A percentile compares a stretch with the other conserved stretches of the same genome.
Evolutionary conservation across 2,113 vertebrate genomes (phyloP).

Genomic region (Paramormyrops kingsleyae): DNA sequence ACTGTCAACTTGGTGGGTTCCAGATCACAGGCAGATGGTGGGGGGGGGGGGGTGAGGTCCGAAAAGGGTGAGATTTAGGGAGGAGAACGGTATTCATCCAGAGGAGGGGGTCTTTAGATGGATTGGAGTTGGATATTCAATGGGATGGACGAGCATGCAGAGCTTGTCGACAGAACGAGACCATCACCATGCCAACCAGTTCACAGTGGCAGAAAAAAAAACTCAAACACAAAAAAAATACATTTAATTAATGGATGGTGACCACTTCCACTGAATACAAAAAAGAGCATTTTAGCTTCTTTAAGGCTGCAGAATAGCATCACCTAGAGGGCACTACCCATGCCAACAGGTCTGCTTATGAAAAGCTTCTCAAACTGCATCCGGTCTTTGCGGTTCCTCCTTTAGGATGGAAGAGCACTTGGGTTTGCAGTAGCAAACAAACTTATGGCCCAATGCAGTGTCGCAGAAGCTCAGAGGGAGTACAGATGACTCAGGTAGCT

Average conservation of each 20-base stretch:
- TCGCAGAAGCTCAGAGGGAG: background rate
- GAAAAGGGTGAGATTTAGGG: constrained; percentile 30
- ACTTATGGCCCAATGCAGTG: background rate
- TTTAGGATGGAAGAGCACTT: background rate
- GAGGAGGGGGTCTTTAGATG: constrained; percentile 48
- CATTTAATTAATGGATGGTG: constrained; percentile 47
- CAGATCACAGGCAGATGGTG: constrained; percentile 26
- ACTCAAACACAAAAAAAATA: constrained; percentile 58
- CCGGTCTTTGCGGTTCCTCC: background rate
- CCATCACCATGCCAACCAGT: constrained; percentile 62
- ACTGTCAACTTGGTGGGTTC: background rate
- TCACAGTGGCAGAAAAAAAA: constrained; percentile 60
- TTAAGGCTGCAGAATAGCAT: constrained; percentile 71
- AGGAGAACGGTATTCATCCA: constrained; percentile 33
- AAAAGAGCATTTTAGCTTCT: constrained; percentile 62
- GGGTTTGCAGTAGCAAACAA: background rate
- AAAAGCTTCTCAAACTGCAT: background rate
- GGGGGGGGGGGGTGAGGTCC: constrained; percentile 10
- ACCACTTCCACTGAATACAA: constrained; percentile 70
- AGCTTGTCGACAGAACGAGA: constrained; percentile 43
- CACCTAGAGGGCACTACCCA: background rate
- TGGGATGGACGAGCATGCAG: constrained; percentile 76
- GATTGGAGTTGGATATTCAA: constrained; percentile 53
- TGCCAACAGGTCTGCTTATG: background rate
- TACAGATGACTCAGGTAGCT: background rate